A percentile compares a stretch with the other conserved stretches of the same genome.
These are phyloP conservation scores for Brevimyrus niger DNA, from an alignment of 2,113 vertebrate species.

Conservation along the genomic window DNA sequence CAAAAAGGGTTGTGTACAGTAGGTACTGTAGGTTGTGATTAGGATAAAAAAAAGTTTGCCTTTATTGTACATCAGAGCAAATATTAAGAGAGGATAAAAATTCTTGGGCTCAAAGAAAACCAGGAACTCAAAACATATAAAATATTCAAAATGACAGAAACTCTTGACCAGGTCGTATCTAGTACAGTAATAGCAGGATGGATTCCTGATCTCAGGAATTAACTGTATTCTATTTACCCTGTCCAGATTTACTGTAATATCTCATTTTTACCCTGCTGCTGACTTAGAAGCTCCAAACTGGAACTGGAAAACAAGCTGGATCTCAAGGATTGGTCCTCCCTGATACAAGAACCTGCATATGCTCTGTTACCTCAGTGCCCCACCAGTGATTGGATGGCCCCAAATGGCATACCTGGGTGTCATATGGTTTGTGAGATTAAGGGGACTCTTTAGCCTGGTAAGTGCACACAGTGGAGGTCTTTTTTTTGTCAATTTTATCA, in stretches of 20 bases:
- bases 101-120: background rate
- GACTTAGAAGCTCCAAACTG: background rate
- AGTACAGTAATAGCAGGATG: background rate
- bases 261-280: background rate
- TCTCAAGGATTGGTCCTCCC: background rate
- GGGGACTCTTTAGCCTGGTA: background rate
- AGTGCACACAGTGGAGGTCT: background rate
- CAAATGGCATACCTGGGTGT: background rate
- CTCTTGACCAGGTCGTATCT: background rate
- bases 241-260: background rate
- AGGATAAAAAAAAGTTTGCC: background rate
- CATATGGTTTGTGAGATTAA: background rate
- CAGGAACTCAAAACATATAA: background rate
- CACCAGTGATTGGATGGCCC: background rate
- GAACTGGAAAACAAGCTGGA: background rate
- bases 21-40: background rate
- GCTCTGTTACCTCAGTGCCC: background rate
- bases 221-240: background rate
- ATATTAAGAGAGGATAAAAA: background rate
- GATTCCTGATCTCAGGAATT: background rate
- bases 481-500: slow-evolving; percentile 29
- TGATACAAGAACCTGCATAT: background rate
- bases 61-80: background rate
- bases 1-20: no score
- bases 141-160: background rate